phyloP scores from a whole-genome alignment of 2,113 vertebrate genomes.

The Calidris pugnax region DNA sequence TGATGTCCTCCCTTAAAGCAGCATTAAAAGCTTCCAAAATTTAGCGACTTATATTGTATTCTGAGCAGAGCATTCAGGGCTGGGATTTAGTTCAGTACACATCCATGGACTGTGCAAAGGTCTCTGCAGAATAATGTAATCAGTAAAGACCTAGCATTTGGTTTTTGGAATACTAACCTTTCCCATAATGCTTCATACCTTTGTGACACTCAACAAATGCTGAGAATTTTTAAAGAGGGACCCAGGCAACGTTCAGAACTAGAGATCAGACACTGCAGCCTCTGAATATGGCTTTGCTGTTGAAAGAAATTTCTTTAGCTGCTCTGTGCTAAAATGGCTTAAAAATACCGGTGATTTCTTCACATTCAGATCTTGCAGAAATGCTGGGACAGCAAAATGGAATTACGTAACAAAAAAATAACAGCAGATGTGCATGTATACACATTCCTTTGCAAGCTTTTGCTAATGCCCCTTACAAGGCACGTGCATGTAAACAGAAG shows the following conservation, averaged over 20 bases:
- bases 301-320: not conserved
- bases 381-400: not conserved
- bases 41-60: not conserved
- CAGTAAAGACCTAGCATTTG: not conserved
- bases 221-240: not conserved
- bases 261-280: not conserved
- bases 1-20: not conserved
- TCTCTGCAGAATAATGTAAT: conserved; percentile 8
- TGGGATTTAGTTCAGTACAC: not conserved
- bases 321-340: not conserved
- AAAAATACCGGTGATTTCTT: not conserved
- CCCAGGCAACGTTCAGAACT: not conserved
- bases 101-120: not conserved
- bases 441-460: not conserved
- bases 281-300: not conserved
- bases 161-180: not conserved
- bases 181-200: not conserved
- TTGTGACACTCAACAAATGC: not conserved
- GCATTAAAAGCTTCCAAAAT: not conserved
- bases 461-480: not conserved
- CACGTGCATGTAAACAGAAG: not conserved
- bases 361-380: not conserved
- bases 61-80: not conserved
- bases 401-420: not conserved
- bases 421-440: not conserved